A percentile compares a stretch with the other conserved stretches of the same genome.
These are phyloP conservation scores for Liposcelis brunnea DNA, from an alignment of 2,888 invertebrate species.

Conservation along the genomic window DNA sequence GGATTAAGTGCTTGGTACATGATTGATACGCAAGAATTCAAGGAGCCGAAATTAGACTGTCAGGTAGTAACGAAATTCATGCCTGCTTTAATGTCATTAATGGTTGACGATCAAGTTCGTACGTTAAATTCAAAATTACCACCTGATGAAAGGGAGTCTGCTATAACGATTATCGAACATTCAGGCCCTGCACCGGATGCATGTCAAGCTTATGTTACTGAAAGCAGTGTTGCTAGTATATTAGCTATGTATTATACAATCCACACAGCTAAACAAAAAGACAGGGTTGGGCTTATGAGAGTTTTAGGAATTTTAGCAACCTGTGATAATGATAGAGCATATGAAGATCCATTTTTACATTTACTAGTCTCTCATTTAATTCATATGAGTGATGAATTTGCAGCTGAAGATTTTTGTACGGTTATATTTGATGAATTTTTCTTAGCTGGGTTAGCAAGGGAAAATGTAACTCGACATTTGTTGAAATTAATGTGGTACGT, in stretches of 20 bases:
- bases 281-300: slow-evolving; percentile 62
- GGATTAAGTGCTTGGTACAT: slow-evolving; percentile 93
- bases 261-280: slow-evolving; percentile 66
- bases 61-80: slow-evolving; percentile 89
- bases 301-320: slow-evolving; percentile 79
- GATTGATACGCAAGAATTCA: slow-evolving; percentile 88
- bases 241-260: slow-evolving; percentile 89
- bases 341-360: slow-evolving; percentile 90
- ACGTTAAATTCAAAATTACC: slow-evolving; percentile 65
- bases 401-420: slow-evolving; percentile 86
- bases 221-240: slow-evolving; percentile 81
- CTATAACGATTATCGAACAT: slow-evolving; percentile 83
- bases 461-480: slow-evolving; percentile 83
- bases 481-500: slow-evolving; percentile 82
- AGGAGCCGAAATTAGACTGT: slow-evolving; percentile 85
- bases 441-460: slow-evolving; percentile 70
- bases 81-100: slow-evolving; percentile 81
- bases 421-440: slow-evolving; percentile 92
- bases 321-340: slow-evolving; percentile 81
- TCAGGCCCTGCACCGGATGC: slow-evolving; percentile 86
- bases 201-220: slow-evolving; percentile 79
- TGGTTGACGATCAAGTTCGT: slow-evolving; percentile 50
- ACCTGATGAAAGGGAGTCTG: slow-evolving; percentile 83
- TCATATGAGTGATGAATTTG: slow-evolving; percentile 80
- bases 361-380: slow-evolving; percentile 70